These are phyloP conservation scores for Phymastichus coffea DNA, from an alignment of 1,140 invertebrate species.

Conservation along the genomic window DNA sequence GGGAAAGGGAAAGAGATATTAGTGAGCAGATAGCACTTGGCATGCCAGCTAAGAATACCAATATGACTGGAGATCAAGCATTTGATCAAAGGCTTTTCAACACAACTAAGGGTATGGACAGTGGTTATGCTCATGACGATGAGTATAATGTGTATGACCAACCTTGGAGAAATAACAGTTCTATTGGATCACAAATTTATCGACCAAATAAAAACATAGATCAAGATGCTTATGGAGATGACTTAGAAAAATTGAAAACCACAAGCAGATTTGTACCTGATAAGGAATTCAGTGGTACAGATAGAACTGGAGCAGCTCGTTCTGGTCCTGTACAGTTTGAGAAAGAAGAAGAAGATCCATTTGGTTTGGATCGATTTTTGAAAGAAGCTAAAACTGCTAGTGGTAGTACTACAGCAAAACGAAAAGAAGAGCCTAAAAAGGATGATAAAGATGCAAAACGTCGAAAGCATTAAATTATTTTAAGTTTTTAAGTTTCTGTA, in stretches of 20 bases:
- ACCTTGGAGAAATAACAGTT: slow-evolving; percentile 82
- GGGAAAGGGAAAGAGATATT: slow-evolving; percentile 94
- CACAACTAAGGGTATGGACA: slow-evolving; percentile 92
- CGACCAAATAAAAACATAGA: slow-evolving; percentile 86
- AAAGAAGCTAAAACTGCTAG: slow-evolving; percentile 90
- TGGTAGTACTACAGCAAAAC: slow-evolving; percentile 50
- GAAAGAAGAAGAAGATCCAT: slow-evolving; percentile 90
- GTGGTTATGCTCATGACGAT: slow-evolving; percentile 97
- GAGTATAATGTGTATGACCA: slow-evolving; percentile 98
- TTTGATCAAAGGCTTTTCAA: slow-evolving; percentile 98
- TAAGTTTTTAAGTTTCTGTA: no score
- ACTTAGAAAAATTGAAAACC: slow-evolving; percentile 80
- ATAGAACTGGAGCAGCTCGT: slow-evolving; percentile 66
- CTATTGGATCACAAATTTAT: slow-evolving; percentile 88
- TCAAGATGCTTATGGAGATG: slow-evolving; percentile 88
- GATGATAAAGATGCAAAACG: slow-evolving; percentile 37
- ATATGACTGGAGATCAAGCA: slow-evolving; percentile 74
- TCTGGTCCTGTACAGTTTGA: slow-evolving; percentile 96
- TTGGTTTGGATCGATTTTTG: slow-evolving; percentile 97
- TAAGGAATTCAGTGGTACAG: slow-evolving; percentile 92
- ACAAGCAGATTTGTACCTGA: slow-evolving; percentile 94
- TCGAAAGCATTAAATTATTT: slow-evolving; percentile 17
- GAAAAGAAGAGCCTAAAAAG: slow-evolving; percentile 49
- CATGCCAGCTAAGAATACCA: slow-evolving; percentile 80
- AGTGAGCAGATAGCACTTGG: slow-evolving; percentile 98